phyloP scores from a whole-genome alignment of 2,113 vertebrate genomes.

The Sminthopsis crassicaudata region DNA sequence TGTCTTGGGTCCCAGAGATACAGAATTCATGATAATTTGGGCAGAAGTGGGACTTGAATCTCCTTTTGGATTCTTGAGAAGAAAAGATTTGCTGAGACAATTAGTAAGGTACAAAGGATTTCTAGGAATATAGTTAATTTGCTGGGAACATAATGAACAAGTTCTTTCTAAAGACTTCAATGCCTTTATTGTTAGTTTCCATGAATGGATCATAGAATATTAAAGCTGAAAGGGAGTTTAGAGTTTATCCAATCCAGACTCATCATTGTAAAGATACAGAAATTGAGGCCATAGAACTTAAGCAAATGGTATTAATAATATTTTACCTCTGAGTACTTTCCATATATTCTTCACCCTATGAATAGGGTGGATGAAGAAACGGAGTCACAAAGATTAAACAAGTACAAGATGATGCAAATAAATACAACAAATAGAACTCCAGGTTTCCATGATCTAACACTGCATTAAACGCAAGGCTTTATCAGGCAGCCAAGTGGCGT shows the following conservation, averaged over 20 bases:
- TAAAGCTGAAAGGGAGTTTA: not conserved
- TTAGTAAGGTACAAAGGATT: not conserved
- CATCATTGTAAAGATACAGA: not conserved
- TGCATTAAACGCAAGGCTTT: not conserved
- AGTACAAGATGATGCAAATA: not conserved
- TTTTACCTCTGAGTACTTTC: not conserved
- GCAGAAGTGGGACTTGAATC: conserved; percentile 68
- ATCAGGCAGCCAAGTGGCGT: accelerated
- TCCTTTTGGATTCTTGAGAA: conserved; percentile 46
- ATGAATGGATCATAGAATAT: not conserved
- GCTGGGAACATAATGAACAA: not conserved
- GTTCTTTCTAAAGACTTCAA: not conserved
- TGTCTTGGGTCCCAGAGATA: conserved; percentile 49
- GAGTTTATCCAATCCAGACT: not conserved
- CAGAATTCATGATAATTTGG: not conserved
- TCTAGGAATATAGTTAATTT: not conserved
- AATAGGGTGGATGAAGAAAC: not conserved
- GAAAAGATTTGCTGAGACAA: not conserved
- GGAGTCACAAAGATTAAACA: not conserved
- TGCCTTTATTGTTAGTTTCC: not conserved
- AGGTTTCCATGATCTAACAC: not conserved
- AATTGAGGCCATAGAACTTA: not conserved
- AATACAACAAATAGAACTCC: not conserved
- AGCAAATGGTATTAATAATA: not conserved
- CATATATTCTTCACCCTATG: not conserved